Evolutionary conservation across 2,797 vertebrate genomes (phyloP).

Genomic region (Sebastes hopkinsi): DNA sequence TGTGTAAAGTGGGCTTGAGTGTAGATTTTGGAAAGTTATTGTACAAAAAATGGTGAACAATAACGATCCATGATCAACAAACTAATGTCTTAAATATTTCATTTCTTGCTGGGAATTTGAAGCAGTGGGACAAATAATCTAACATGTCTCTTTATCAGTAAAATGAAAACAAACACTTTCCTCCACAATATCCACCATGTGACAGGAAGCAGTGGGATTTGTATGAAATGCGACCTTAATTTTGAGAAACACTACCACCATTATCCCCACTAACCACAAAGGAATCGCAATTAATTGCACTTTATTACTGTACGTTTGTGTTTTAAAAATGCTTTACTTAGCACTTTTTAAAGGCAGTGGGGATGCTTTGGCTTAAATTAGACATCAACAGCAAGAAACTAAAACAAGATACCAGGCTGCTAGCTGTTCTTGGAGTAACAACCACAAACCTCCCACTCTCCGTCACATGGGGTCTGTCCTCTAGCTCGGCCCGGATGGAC

Average conservation of each 20-base stretch:
- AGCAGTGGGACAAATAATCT: background rate
- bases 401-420: slow-evolving; percentile 46
- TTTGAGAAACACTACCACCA: background rate
- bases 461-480: slow-evolving; percentile 63
- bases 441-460: slow-evolving; percentile 68
- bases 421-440: slow-evolving; percentile 32
- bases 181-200: background rate
- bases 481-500: slow-evolving; percentile 72
- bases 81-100: background rate
- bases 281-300: slow-evolving; percentile 22
- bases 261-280: background rate
- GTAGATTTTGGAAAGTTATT: background rate
- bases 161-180: background rate
- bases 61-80: background rate
- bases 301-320: background rate
- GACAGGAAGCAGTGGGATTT: slow-evolving; percentile 10
- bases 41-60: background rate
- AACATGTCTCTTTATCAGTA: background rate
- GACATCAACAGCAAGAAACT: slow-evolving; percentile 55
- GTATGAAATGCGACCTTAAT: slow-evolving; percentile 5
- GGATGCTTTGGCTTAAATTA: slow-evolving; percentile 63
- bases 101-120: background rate
- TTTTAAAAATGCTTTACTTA: slow-evolving; percentile 15
- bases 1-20: background rate
- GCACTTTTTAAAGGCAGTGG: slow-evolving; percentile 44